A percentile compares a stretch with the other conserved stretches of the same genome.
Evolutionary conservation across 2,797 vertebrate species (phyloP).

Genomic region (Ficedula albicollis): DNA sequence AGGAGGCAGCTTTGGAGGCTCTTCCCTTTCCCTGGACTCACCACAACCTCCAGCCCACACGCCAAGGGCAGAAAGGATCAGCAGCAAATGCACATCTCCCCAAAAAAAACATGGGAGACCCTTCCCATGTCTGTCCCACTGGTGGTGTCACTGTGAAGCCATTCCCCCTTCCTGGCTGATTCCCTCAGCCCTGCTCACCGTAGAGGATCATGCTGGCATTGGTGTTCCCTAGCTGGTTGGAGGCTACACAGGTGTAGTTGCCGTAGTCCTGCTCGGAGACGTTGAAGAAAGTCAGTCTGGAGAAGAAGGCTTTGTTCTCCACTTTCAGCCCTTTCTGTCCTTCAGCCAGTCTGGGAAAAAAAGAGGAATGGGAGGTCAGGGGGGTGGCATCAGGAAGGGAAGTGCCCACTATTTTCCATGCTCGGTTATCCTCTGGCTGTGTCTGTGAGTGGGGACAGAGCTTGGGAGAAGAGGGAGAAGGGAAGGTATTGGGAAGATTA

Average conservation of each 20-base stretch:
- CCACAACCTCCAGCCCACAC: fast-evolving
- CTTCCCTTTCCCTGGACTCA: not conserved
- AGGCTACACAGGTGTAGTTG: constrained; percentile 96
- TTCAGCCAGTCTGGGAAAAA: constrained; percentile 83
- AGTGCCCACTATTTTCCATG: fast-evolving
- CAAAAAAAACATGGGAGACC: not conserved
- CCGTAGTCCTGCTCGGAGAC: constrained; percentile 97
- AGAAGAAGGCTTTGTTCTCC: constrained; percentile 94
- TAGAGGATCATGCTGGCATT: constrained; percentile 97
- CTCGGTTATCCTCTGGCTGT: fast-evolving
- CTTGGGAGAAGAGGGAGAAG: not conserved
- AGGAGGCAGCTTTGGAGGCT: not conserved
- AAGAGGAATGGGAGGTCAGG: not conserved
- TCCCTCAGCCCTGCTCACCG: constrained; percentile 76
- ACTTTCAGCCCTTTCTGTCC: constrained; percentile 93
- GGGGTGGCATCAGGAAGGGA: not conserved
- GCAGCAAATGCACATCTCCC: not conserved
- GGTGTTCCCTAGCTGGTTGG: constrained; percentile 92
- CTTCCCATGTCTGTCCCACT: fast-evolving
- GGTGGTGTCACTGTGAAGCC: fast-evolving
- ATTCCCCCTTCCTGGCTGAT: not conserved
- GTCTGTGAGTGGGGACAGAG: fast-evolving
- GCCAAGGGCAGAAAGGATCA: not conserved
- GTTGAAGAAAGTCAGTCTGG: constrained; percentile 95
- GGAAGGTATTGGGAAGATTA: fast-evolving